These are phyloP conservation scores for Strigamia crassipes DNA, from an alignment of 2,888 invertebrate genomes.

Conservation along the genomic window DNA sequence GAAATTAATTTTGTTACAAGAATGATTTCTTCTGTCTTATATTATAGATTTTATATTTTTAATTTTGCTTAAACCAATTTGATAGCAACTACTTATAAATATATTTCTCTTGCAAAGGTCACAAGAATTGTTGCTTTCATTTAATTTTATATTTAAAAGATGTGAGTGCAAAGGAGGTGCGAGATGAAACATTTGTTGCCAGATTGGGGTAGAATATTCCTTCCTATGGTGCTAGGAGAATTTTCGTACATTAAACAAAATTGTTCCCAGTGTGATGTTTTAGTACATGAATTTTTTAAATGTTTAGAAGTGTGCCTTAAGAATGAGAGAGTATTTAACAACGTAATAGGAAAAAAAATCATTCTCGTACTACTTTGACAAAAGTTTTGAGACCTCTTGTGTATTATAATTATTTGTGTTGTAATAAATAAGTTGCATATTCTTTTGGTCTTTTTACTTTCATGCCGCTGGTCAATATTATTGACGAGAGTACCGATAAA, in stretches of 20 bases:
- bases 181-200: not conserved
- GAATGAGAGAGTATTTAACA: not conserved
- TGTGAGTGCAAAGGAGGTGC: not conserved
- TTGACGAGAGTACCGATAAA: too few relatives aligned
- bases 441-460: not conserved
- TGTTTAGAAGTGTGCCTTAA: slow-evolving; percentile 36
- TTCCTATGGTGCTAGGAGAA: slow-evolving; percentile 15
- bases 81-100: slow-evolving; percentile 11
- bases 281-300: not conserved
- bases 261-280: slow-evolving; percentile 2
- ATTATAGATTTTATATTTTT: slow-evolving; percentile 25
- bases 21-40: not conserved
- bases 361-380: slow-evolving; percentile 12
- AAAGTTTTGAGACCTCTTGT: slow-evolving; percentile 20
- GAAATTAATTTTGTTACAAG: slow-evolving; percentile 8
- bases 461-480: too few relatives aligned
- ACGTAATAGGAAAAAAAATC: not conserved
- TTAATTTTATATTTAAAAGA: not conserved
- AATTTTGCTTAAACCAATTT: slow-evolving; percentile 10
- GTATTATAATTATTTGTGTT: slow-evolving; percentile 36
- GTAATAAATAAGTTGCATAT: slow-evolving; percentile 33
- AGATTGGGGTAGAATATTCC: not conserved
- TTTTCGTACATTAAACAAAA: not conserved
- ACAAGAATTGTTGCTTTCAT: slow-evolving; percentile 2
- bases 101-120: slow-evolving; percentile 24